These are phyloP conservation scores for Coracias cyanogaster DNA, from an alignment of 2,797 vertebrate genomes.

Conservation along the genomic window DNA sequence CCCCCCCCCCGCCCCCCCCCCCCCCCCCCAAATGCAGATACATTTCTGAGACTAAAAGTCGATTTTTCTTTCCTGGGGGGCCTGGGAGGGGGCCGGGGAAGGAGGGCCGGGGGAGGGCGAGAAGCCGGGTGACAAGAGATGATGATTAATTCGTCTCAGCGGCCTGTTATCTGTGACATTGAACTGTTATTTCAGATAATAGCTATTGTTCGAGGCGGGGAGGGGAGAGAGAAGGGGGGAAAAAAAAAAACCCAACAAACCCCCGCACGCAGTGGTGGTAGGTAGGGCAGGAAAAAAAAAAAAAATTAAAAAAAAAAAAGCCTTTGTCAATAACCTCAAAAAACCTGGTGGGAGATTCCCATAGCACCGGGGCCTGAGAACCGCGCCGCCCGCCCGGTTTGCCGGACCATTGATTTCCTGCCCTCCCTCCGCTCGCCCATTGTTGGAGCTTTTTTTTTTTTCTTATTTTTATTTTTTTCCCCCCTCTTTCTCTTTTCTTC, in stretches of 20 bases:
- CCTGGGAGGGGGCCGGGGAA: not conserved
- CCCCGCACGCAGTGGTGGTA: conserved; percentile 80
- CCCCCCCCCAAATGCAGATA: conserved; percentile 2
- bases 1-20: no score
- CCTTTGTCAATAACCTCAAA: conserved; percentile 88
- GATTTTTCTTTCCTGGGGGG: conserved; percentile 49
- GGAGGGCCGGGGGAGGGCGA: not conserved
- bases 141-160: conserved; percentile 89
- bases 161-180: conserved; percentile 90
- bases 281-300: conserved; percentile 89
- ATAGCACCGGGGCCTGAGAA: conserved; percentile 88
- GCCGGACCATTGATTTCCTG: conserved; percentile 89
- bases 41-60: conserved; percentile 61
- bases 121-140: conserved; percentile 80
- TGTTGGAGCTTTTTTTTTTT: conserved; percentile 85
- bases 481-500: conserved; percentile 17
- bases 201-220: conserved; percentile 87
- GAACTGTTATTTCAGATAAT: conserved; percentile 95
- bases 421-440: conserved; percentile 90
- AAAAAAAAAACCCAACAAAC: conserved; percentile 70
- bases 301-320: conserved; percentile 73
- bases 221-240: not conserved
- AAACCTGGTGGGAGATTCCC: conserved; percentile 87
- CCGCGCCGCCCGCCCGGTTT: conserved; percentile 84
- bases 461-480: conserved; percentile 80